Percentiles rank a stretch among this genome's conserved stretches.
Evolutionary conservation across 2,888 invertebrate genomes (phyloP).

Genomic region (Nemotelus nigrinus): DNA sequence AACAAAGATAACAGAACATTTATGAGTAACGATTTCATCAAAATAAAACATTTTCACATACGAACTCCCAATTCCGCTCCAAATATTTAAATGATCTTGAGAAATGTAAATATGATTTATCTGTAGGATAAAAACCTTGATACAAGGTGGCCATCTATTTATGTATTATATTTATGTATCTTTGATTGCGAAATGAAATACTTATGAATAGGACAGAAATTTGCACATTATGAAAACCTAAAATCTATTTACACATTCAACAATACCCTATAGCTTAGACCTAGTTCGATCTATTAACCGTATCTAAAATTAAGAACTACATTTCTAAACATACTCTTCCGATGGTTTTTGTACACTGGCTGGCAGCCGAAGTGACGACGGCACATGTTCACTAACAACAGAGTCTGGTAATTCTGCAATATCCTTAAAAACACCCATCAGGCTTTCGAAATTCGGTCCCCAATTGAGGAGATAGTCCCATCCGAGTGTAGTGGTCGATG

Average conservation of each 20-base stretch:
- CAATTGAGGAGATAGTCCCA: constrained; percentile 96
- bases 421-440: constrained; percentile 95
- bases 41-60: not conserved
- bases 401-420: constrained; percentile 93
- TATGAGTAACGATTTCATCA: too few species aligned
- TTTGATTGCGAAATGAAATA: constrained; percentile 32
- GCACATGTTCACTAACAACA: constrained; percentile 77
- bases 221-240: constrained; percentile 44
- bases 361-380: constrained; percentile 79
- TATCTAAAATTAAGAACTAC: not conserved
- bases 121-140: constrained; percentile 59
- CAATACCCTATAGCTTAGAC: not conserved
- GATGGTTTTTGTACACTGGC: constrained; percentile 85
- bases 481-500: constrained; percentile 82
- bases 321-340: constrained; percentile 84
- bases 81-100: constrained; percentile 23
- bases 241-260: constrained; percentile 40
- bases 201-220: constrained; percentile 30
- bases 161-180: constrained; percentile 21
- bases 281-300: not conserved
- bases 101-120: constrained; percentile 22
- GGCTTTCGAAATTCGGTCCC: constrained; percentile 95
- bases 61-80: not conserved
- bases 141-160: constrained; percentile 60
- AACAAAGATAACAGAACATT: too few species aligned